Evolutionary conservation across 1,140 invertebrate species (phyloP), one percentile per base, ranked within the genome.

Genomic region (Drosophila biarmipes): DNA sequence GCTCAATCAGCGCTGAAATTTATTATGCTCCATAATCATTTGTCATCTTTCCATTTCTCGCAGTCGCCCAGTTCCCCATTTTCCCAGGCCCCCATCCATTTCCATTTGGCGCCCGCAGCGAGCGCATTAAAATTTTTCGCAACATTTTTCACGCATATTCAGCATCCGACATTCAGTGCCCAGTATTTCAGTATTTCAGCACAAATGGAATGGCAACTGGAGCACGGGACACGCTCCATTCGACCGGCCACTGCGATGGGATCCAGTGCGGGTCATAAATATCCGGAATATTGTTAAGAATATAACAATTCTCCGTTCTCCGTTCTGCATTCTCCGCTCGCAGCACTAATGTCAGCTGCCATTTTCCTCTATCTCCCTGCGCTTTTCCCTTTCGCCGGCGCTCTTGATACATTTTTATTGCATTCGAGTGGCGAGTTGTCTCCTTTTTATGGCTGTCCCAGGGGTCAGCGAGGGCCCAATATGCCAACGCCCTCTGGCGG

Each of bases 141-240:
- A 87, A 87, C 84, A 87, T 87, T 84, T 89, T 87, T 89, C 79
- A 89, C 82, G 75, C 84, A 84, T 89, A 72, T 67, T 82, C 85
- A 78, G 73, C 58, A 68, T 63, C 56, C 49, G 51, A 27, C 52
- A 29, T 63, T 42, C 51, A 19, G 48, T 31, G 38, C 34, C 34
- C 54, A 34, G 54, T 42, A 5, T 43, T 43, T 43, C 40, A 34
- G 54, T 42, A 15, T 21, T 57, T 45, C 54, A 57, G 55, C 42
- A 46, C 31, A 57, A 46, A 46, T 31, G 57, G 52, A 54, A 38
- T 54, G 38, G 67, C 51, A 73, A 78, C 42, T 82, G 55, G 54
- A 49, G 64, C 45, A 69, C 71, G 80, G 59, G 54, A 66, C 43
- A 79, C 59, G 58, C 80, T 80, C 55, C 72, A 72, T 80, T 80